Base-by-base conservation (phyloP, 2,113 vertebrate species). In the Psilopogon haemacephalus region DNA sequence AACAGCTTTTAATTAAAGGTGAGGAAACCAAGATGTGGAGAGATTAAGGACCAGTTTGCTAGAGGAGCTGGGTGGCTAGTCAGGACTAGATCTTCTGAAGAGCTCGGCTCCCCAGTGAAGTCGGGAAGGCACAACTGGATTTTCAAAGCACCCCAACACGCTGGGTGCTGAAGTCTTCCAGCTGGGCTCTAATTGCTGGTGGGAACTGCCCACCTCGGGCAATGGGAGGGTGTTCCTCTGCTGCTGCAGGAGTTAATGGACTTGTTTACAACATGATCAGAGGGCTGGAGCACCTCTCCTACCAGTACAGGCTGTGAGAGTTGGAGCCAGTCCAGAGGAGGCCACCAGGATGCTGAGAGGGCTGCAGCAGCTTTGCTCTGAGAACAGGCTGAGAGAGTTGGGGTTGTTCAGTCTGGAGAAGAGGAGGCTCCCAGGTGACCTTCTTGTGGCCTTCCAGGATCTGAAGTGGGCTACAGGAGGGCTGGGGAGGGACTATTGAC, bases 41-140 rank as follows among this genome's bases (percentile, higher is more conserved):
- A 95, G 92, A 94, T 95, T 94, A 95, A 82, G 90, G 95, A 93
- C 73, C 92, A 93, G 90, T 92, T 96, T 40, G 88, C 58, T 69
- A 16, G 21, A 63, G 90, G 12, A 70, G 84, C 77, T 86, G 70
- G 1, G 80, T 42, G 86, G 58, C 86, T 78, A 32, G 69, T 64
- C 69, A 14, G 65, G 79, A 78, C 92, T 86, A 7, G 90, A 88
- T 65, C 75, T 86, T 69, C 90, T 44, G 26, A 90, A 18, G 42
- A 67, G 83, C 92, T 86, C 86, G 42, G 83, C 86, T 68, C 71
- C 72, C 68, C 59, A 18, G 6, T 84, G 72, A 37, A 60, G 76
- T 5, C 33, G 24, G 14, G 48, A 86, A 72, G 7, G 88, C 92
- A 27, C 58, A 84, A 64, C 73, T 3, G 5, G 92, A n/a, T 90